phyloP scores from a whole-genome alignment of 2,797 vertebrate genomes.

The Austrolebias charrua region DNA sequence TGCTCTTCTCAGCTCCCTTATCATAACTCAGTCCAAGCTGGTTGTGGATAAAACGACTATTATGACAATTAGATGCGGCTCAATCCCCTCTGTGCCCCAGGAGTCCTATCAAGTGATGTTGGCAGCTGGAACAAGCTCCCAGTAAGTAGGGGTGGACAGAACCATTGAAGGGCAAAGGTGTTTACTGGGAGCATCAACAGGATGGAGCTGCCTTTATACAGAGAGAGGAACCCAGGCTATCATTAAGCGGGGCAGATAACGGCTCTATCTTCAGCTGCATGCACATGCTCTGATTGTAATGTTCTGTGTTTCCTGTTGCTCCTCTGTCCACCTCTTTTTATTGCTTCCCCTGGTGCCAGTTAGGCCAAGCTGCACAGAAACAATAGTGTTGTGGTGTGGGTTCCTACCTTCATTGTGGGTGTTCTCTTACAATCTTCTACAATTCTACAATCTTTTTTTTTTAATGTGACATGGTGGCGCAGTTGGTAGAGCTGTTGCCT shows the following conservation, averaged over 20 bases:
- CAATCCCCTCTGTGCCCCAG: conserved; percentile 58
- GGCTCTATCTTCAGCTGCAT: conserved; percentile 84
- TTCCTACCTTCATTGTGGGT: conserved; percentile 74
- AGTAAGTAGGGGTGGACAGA: conserved; percentile 52
- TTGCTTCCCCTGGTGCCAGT: conserved; percentile 90
- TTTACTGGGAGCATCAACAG: conserved; percentile 87
- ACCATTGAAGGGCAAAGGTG: conserved; percentile 73
- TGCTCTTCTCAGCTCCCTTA: conserved; percentile 67
- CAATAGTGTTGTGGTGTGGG: conserved; percentile 85
- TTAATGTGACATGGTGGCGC: too few species aligned
- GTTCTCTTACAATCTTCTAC: conserved; percentile 79
- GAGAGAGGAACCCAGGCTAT: conserved; percentile 75
- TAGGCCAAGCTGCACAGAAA: conserved; percentile 92
- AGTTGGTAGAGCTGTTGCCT: too few species aligned
- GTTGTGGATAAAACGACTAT: conserved; percentile 78
- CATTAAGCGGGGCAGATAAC: conserved; percentile 75
- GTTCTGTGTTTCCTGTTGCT: conserved; percentile 88
- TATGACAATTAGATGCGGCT: conserved; percentile 79
- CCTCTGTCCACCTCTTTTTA: conserved; percentile 76
- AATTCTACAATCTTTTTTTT: conserved; percentile 51
- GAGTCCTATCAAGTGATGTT: conserved; percentile 76
- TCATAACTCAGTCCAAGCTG: conserved; percentile 74
- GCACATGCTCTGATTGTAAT: conserved; percentile 89
- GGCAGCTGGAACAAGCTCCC: conserved; percentile 47
- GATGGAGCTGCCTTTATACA: conserved; percentile 82